These are phyloP conservation scores for Deilephila elpenor DNA, from an alignment of 2,888 invertebrate species.

Conservation along the genomic window DNA sequence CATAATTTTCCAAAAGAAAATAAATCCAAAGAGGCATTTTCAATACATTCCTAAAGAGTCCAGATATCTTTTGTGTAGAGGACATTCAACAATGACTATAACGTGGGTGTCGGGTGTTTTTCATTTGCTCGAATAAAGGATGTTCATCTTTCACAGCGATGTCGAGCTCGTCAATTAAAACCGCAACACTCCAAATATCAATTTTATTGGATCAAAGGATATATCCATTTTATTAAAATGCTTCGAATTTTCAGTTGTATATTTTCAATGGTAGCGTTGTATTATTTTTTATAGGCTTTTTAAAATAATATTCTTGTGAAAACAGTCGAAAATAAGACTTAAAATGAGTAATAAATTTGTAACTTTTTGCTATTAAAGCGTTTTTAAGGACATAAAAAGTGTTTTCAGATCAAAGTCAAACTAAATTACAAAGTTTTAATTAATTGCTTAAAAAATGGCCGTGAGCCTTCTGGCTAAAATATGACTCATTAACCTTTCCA, in stretches of 20 bases:
- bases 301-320: too few relatives aligned
- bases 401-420: constrained; percentile 2
- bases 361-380: too few relatives aligned
- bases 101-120: too few relatives aligned
- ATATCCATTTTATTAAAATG: neutral
- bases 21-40: too few relatives aligned
- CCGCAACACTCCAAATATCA: neutral
- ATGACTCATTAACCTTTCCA: constrained; percentile 1
- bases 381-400: too few relatives aligned
- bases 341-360: too few relatives aligned
- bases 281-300: neutral
- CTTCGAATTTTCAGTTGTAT: neutral
- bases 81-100: too few relatives aligned
- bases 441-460: neutral
- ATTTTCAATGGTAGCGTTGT: neutral
- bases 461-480: neutral
- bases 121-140: neutral
- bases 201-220: neutral
- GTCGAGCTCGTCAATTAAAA: constrained; percentile 2
- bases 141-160: neutral
- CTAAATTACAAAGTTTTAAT: neutral
- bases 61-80: too few relatives aligned
- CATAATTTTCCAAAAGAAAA: too few relatives aligned
- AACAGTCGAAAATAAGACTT: too few relatives aligned
- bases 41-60: too few relatives aligned